A percentile compares a stretch with the other conserved stretches of the same genome.
These are phyloP conservation scores for Gallinago jamesoni DNA, from an alignment of 2,113 vertebrate genomes.

Conservation along the genomic window DNA sequence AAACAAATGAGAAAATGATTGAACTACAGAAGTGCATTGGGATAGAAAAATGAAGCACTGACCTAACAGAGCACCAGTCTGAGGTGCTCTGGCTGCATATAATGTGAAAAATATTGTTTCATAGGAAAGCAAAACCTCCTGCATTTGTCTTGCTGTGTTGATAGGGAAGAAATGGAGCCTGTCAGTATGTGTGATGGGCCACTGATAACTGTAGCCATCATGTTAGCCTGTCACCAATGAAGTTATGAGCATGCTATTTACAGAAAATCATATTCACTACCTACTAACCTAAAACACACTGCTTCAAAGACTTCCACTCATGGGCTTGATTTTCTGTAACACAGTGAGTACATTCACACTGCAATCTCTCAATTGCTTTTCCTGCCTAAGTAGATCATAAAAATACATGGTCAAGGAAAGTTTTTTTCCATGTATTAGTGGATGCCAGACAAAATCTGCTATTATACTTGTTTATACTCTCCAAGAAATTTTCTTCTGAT, in stretches of 20 bases:
- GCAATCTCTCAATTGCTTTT: background rate
- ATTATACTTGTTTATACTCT: background rate
- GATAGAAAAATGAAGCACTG: background rate
- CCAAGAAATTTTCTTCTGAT: background rate
- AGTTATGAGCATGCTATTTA: background rate
- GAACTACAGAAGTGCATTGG: background rate
- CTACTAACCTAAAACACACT: background rate
- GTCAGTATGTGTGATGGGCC: background rate
- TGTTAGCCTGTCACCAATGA: background rate
- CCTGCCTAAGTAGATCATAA: conserved; percentile 12
- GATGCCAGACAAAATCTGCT: conserved; percentile 25
- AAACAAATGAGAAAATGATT: background rate
- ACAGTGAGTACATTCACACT: background rate
- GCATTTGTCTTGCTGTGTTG: background rate
- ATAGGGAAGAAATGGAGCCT: background rate
- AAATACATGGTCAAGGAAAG: background rate
- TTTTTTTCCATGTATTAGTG: background rate
- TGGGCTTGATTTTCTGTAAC: background rate
- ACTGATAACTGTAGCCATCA: background rate
- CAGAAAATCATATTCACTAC: background rate
- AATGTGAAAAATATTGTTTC: background rate
- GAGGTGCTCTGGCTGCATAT: background rate
- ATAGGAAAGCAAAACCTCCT: background rate
- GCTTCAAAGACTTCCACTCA: conserved; percentile 2
- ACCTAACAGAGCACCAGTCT: background rate